Evolutionary conservation across 2,113 vertebrate species (phyloP).

Genomic region (Tapirus terrestris): DNA sequence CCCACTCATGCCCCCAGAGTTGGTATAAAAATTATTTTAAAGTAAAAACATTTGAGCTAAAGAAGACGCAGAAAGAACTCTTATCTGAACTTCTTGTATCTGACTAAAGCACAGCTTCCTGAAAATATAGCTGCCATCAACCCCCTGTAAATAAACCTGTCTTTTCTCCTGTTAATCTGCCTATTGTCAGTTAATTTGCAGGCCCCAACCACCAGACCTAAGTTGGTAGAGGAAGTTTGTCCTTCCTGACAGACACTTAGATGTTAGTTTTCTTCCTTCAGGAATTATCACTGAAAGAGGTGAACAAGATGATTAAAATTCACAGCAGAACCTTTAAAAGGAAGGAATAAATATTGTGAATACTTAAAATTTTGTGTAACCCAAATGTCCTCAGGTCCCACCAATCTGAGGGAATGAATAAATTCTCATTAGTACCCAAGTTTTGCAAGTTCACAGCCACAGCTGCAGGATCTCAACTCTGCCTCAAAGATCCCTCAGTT

Average conservation of each 20-base stretch:
- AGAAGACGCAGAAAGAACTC: background rate
- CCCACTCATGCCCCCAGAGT: background rate
- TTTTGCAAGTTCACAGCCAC: background rate
- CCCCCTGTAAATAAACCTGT: background rate
- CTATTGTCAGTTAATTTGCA: background rate
- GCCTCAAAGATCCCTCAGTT: background rate
- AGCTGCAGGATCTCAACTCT: background rate
- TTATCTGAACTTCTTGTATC: background rate
- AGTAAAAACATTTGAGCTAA: background rate
- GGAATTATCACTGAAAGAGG: background rate
- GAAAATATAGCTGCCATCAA: background rate
- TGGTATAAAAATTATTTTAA: background rate
- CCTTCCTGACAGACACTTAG: background rate
- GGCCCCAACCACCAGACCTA: background rate
- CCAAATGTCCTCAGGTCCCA: background rate
- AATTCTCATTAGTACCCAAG: background rate
- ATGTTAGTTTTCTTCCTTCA: background rate
- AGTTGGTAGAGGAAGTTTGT: background rate
- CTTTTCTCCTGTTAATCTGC: background rate
- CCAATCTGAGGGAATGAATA: background rate
- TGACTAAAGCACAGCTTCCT: background rate
- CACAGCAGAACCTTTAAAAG: background rate
- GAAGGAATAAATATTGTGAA: background rate
- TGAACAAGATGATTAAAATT: slow-evolving; percentile 11
- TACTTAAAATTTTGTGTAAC: background rate